Conservation (phyloP, 2,888 invertebrate species). For the Acronicta leporina region DNA sequence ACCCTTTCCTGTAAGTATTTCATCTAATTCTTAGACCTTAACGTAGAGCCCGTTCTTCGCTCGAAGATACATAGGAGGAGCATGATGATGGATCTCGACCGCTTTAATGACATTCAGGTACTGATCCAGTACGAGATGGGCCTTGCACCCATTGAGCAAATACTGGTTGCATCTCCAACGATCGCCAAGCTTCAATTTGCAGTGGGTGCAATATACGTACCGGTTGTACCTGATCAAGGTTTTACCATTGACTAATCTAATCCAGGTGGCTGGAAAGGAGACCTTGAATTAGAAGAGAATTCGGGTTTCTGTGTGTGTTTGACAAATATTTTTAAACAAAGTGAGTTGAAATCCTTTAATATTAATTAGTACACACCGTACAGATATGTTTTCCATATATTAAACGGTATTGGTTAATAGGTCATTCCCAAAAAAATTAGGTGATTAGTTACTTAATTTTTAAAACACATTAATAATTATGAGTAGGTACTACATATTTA, state of each 20-base stretch:
- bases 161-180: slow-evolving; percentile 44
- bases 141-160: slow-evolving; percentile 20
- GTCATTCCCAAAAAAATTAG: too few relatives aligned
- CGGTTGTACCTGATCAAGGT: slow-evolving; percentile 28
- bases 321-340: too few relatives aligned
- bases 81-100: slow-evolving; percentile 21
- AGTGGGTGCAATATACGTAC: slow-evolving; percentile 28
- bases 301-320: too few relatives aligned
- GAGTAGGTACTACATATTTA: too few relatives aligned
- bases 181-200: slow-evolving; percentile 31
- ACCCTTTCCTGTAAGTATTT: background rate
- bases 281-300: background rate
- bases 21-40: background rate
- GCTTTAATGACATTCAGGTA: slow-evolving; percentile 26
- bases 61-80: slow-evolving; percentile 20
- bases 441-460: too few relatives aligned
- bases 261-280: slow-evolving; percentile 28
- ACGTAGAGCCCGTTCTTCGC: slow-evolving; percentile 17
- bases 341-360: too few relatives aligned
- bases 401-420: too few relatives aligned
- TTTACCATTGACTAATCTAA: slow-evolving; percentile 24
- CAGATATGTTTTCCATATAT: too few relatives aligned
- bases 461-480: too few relatives aligned
- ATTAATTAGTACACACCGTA: too few relatives aligned
- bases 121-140: slow-evolving; percentile 25